Conservation (phyloP, 2,888 invertebrate genomes). For the Thalpophila matura region DNA sequence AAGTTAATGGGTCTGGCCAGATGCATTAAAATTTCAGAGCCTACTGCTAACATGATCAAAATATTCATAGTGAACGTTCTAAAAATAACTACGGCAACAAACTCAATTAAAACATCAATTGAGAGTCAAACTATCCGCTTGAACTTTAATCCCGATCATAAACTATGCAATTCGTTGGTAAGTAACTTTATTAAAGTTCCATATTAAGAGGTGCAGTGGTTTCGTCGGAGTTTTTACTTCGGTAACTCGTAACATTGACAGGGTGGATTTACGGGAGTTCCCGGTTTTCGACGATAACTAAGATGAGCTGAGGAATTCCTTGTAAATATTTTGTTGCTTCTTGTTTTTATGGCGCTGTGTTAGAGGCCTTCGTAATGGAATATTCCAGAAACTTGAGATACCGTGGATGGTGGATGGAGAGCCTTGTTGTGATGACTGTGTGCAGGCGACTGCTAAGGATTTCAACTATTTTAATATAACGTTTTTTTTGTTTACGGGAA, state of each 20-base stretch:
- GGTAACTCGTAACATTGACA: slow-evolving; percentile 78
- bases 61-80: slow-evolving; percentile 1
- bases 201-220: slow-evolving; percentile 66
- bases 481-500: no score
- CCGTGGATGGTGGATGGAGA: background rate
- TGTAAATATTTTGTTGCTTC: slow-evolving; percentile 59
- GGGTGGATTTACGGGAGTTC: slow-evolving; percentile 75
- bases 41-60: background rate
- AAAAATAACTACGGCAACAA: slow-evolving; percentile 39
- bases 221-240: slow-evolving; percentile 73
- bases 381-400: slow-evolving; percentile 43
- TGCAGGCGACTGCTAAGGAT: background rate
- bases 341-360: slow-evolving; percentile 45
- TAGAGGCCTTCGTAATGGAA: slow-evolving; percentile 38
- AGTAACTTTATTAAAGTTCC: slow-evolving; percentile 67
- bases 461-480: background rate
- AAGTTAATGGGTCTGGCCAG: background rate
- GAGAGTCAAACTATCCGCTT: slow-evolving; percentile 56
- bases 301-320: slow-evolving; percentile 66
- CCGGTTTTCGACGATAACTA: slow-evolving; percentile 56
- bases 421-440: background rate
- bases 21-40: slow-evolving; percentile 9
- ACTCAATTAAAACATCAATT: slow-evolving; percentile 60
- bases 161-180: slow-evolving; percentile 57
- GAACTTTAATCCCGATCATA: slow-evolving; percentile 57